Percentiles rank a stretch among this genome's conserved stretches.
phyloP scores from a whole-genome alignment of 2,797 vertebrate species.

The Oceanodroma leucorhoa region DNA sequence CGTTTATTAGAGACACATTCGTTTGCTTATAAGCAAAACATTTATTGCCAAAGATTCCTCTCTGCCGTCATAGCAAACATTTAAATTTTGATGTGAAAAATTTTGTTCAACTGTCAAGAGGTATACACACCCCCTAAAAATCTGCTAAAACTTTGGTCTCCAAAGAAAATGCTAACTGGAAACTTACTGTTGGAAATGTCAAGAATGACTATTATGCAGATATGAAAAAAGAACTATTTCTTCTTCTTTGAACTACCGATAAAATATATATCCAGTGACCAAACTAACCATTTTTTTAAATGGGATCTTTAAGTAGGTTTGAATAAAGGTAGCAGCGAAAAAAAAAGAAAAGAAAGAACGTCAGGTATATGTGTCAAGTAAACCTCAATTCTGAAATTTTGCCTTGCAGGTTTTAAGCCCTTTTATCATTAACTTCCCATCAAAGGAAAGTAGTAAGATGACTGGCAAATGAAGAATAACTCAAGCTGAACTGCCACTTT shows the following conservation, averaged over 20 bases:
- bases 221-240: background rate
- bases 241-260: background rate
- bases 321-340: background rate
- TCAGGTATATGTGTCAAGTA: background rate
- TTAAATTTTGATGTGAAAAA: background rate
- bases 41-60: background rate
- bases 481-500: constrained; percentile 47
- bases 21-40: background rate
- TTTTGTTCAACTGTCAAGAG: background rate
- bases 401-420: background rate
- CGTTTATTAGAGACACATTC: background rate
- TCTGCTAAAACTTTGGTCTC: background rate
- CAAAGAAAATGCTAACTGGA: background rate
- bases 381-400: background rate
- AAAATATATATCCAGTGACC: background rate
- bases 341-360: background rate
- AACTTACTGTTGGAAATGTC: background rate
- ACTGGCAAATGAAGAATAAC: constrained; percentile 34
- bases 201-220: background rate
- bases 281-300: background rate
- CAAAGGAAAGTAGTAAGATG: constrained; percentile 12
- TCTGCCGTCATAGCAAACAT: background rate
- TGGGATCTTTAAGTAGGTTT: background rate
- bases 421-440: constrained; percentile 8
- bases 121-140: background rate